Percentiles rank a stretch among this genome's conserved stretches.
These are phyloP conservation scores for Spilarctia lutea DNA, from an alignment of 2,888 invertebrate species.

Conservation along the genomic window DNA sequence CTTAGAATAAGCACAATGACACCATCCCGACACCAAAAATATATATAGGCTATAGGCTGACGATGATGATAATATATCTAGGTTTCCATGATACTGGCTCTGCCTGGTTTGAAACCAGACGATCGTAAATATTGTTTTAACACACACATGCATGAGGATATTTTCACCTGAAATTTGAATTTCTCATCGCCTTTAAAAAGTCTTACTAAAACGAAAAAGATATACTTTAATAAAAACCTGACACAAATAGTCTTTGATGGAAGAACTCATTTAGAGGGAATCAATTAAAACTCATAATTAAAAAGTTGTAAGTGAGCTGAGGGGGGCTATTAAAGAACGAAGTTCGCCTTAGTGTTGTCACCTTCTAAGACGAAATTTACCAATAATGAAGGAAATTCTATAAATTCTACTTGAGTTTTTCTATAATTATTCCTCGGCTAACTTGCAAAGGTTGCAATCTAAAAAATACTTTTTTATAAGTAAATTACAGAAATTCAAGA, in stretches of 20 bases:
- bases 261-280: slow-evolving; percentile 40
- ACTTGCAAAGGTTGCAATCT: background rate
- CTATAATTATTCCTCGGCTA: background rate
- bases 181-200: background rate
- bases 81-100: too few species aligned
- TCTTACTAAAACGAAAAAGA: slow-evolving; percentile 3
- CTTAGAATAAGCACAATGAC: too few species aligned
- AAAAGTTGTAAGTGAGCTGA: slow-evolving; percentile 34
- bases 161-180: background rate
- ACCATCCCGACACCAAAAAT: too few species aligned
- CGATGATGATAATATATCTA: too few species aligned
- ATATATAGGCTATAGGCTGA: too few species aligned
- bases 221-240: background rate
- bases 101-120: too few species aligned
- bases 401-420: background rate
- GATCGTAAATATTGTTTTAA: background rate
- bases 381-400: background rate
- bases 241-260: slow-evolving; percentile 11
- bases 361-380: background rate
- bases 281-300: slow-evolving; percentile 53
- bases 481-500: background rate
- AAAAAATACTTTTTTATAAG: background rate
- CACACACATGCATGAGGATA: background rate
- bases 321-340: slow-evolving; percentile 39
- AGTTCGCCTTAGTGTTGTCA: slow-evolving; percentile 21